Evolutionary conservation across 2,113 vertebrate species (phyloP).

Genomic region (Suncus etruscus): DNA sequence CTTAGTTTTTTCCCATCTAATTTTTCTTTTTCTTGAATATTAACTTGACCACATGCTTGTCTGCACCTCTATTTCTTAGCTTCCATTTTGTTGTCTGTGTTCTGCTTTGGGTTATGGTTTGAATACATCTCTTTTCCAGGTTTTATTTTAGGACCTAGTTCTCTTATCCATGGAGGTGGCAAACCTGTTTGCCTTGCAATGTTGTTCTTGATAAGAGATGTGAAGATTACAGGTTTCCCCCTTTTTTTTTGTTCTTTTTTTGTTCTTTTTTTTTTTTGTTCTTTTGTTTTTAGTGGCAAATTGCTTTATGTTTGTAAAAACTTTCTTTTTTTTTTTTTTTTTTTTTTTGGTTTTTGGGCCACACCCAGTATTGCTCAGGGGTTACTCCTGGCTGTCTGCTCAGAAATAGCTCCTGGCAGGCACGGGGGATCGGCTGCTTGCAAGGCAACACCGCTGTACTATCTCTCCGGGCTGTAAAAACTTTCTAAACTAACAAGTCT

Average conservation of each 20-base stretch:
- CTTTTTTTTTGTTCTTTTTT: no score
- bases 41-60: conserved; percentile 9
- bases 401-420: no score
- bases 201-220: conserved; percentile 58
- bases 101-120: conserved; percentile 46
- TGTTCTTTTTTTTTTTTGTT: no score
- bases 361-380: no score
- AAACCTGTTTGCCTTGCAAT: conserved; percentile 15
- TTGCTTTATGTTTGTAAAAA: no score
- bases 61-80: background rate
- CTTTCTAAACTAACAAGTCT: conserved; percentile 57
- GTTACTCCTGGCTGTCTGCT: no score
- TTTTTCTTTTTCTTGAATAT: conserved; percentile 57
- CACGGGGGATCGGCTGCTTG: no score
- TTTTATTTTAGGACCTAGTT: conserved; percentile 29
- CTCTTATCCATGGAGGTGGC: conserved; percentile 23
- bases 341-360: no score
- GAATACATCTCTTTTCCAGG: background rate
- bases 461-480: no score
- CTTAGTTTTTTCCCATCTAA: conserved; percentile 23
- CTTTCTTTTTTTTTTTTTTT: background rate
- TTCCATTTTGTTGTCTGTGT: conserved; percentile 51
- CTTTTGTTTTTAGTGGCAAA: no score
- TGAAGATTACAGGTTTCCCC: background rate
- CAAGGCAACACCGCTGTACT: no score